Evolutionary conservation across 2,888 invertebrate genomes (phyloP).

Genomic region (Hydriomena furcata): DNA sequence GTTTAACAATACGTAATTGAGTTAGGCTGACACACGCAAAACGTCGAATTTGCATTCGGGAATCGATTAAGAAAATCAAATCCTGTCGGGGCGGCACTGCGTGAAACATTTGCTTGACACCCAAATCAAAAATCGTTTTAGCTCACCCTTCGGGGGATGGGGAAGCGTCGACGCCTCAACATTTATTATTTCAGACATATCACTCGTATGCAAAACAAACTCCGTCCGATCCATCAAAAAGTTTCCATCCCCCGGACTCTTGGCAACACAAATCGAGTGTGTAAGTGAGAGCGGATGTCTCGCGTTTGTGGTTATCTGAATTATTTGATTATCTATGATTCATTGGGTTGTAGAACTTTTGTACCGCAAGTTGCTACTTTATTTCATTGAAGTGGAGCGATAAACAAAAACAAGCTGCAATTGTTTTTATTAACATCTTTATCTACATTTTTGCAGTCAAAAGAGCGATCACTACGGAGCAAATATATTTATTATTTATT

Average conservation of each 20-base stretch:
- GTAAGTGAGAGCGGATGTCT: conserved; percentile 65
- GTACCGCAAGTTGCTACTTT: conserved; percentile 4
- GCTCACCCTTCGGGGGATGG: conserved; percentile 71
- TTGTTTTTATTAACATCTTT: no score
- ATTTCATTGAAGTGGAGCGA: not conserved
- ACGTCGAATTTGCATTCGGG: conserved; percentile 63
- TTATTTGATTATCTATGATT: conserved; percentile 34
- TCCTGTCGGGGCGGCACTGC: conserved; percentile 73
- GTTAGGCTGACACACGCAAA: conserved; percentile 31
- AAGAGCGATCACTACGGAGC: no score
- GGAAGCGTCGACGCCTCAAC: conserved; percentile 82
- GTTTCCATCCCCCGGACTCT: conserved; percentile 61
- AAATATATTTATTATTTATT: no score
- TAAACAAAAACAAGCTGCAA: no score
- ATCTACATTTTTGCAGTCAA: no score
- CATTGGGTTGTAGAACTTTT: conserved; percentile 22
- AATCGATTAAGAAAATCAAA: conserved; percentile 83
- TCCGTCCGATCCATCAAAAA: conserved; percentile 83
- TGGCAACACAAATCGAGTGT: conserved; percentile 79
- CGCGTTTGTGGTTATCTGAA: conserved; percentile 35
- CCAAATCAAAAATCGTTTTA: conserved; percentile 84
- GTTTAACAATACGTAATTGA: conserved; percentile 47
- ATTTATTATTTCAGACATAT: conserved; percentile 84
- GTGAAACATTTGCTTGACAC: conserved; percentile 84
- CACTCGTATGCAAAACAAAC: conserved; percentile 84